Evolutionary conservation across 2,888 invertebrate genomes (phyloP).

Genomic region (Eristalinus sepulchralis): DNA sequence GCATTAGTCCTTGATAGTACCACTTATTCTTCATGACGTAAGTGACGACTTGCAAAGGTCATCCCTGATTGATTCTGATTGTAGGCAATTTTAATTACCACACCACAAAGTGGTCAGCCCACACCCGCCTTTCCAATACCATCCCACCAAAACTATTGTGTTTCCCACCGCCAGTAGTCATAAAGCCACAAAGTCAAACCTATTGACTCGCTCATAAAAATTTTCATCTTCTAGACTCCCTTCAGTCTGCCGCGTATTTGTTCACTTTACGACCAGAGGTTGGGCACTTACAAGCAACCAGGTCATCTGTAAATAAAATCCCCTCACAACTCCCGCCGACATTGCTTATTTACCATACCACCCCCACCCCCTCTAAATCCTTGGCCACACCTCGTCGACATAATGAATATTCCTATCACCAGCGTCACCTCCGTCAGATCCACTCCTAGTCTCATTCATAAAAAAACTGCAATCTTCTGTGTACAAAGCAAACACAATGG

Average conservation of each 20-base stretch:
- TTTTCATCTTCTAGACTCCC: neutral
- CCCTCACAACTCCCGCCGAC: neutral
- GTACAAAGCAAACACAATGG: constrained; percentile 27
- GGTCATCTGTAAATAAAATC: neutral
- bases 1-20: too few species aligned
- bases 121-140: neutral
- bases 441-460: constrained; percentile 25
- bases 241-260: neutral
- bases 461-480: constrained; percentile 25
- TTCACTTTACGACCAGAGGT: neutral
- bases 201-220: neutral
- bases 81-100: neutral
- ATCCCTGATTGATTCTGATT: too few species aligned
- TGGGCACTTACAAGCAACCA: neutral
- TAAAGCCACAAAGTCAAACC: neutral
- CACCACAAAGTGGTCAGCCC: neutral
- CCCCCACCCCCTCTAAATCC: neutral
- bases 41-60: too few species aligned
- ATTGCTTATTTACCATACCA: neutral
- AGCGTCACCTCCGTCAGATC: neutral
- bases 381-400: neutral
- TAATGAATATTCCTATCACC: neutral
- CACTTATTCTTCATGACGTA: too few species aligned
- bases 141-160: neutral
- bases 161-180: neutral